phyloP scores from a whole-genome alignment of 2,113 vertebrate genomes.

The Pteropus alecto region DNA sequence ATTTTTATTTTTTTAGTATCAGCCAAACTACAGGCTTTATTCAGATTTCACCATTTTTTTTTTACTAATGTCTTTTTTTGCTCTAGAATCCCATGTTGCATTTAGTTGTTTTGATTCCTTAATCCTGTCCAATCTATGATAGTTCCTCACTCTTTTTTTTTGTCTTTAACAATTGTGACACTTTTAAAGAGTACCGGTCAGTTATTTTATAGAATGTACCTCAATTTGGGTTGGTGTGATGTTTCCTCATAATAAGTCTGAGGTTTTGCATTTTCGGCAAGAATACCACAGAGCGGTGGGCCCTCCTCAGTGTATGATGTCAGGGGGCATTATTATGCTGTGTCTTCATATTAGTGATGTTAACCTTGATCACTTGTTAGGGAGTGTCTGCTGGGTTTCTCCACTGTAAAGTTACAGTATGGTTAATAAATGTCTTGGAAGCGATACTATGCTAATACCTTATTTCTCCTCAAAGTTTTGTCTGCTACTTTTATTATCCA shows the following conservation, averaged over 20 bases:
- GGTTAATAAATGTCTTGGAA: not conserved
- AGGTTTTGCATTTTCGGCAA: not conserved
- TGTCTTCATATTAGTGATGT: not conserved
- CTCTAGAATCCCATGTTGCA: not conserved
- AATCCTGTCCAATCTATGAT: not conserved
- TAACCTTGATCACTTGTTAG: not conserved
- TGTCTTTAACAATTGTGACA: not conserved
- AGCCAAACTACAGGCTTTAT: not conserved
- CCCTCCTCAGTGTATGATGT: not conserved
- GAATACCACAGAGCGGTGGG: not conserved
- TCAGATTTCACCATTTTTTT: not conserved
- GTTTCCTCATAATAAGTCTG: not conserved
- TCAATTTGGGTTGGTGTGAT: not conserved
- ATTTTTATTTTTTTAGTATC: not conserved
- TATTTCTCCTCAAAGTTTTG: not conserved
- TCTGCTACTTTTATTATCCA: not conserved
- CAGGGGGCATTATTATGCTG: fast-evolving
- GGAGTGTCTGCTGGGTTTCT: not conserved
- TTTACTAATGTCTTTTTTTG: not conserved
- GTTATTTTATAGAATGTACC: not conserved
- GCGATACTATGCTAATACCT: not conserved
- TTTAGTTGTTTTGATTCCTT: not conserved
- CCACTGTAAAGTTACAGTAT: not conserved
- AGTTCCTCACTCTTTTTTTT: not conserved
- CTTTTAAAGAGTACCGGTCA: not conserved